Evolutionary conservation across 2,113 vertebrate genomes (phyloP).

Genomic region (Oryzias woworae): DNA sequence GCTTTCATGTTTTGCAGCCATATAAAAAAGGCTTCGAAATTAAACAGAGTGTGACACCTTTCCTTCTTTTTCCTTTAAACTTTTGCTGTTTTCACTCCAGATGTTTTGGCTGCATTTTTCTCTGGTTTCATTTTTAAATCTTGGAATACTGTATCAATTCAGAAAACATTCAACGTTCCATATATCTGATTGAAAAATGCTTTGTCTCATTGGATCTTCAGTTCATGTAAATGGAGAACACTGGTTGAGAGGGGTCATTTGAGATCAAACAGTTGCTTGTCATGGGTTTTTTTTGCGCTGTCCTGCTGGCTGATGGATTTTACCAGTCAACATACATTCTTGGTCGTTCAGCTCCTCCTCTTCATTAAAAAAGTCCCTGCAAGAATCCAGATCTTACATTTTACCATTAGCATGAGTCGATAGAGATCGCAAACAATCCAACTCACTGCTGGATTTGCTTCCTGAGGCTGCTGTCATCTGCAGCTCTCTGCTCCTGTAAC

Average conservation of each 20-base stretch:
- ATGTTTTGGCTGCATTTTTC: neutral
- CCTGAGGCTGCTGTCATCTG: constrained; percentile 81
- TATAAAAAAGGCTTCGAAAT: no score
- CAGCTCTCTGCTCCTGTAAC: constrained; percentile 68
- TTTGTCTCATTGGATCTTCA: no score
- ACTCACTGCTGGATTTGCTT: constrained; percentile 86
- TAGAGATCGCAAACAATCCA: neutral
- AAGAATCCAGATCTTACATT: constrained; percentile 16
- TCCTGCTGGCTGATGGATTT: constrained; percentile 82
- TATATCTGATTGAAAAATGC: no score
- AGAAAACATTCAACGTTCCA: no score
- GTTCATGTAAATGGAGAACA: neutral
- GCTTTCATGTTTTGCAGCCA: no score
- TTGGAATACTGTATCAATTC: no score
- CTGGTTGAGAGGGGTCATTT: constrained; percentile 74
- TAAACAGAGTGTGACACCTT: no score
- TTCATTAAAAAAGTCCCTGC: constrained; percentile 85
- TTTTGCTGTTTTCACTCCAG: neutral
- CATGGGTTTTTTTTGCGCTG: constrained; percentile 79
- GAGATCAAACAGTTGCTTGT: constrained; percentile 85
- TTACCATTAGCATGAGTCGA: neutral
- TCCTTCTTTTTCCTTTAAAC: neutral
- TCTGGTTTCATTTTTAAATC: no score
- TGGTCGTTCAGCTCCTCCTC: constrained; percentile 82
- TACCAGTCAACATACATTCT: constrained; percentile 82